Percentiles rank a stretch among this genome's conserved stretches.
phyloP scores from a whole-genome alignment of 2,888 invertebrate species.

The Cephus nigrinus region DNA sequence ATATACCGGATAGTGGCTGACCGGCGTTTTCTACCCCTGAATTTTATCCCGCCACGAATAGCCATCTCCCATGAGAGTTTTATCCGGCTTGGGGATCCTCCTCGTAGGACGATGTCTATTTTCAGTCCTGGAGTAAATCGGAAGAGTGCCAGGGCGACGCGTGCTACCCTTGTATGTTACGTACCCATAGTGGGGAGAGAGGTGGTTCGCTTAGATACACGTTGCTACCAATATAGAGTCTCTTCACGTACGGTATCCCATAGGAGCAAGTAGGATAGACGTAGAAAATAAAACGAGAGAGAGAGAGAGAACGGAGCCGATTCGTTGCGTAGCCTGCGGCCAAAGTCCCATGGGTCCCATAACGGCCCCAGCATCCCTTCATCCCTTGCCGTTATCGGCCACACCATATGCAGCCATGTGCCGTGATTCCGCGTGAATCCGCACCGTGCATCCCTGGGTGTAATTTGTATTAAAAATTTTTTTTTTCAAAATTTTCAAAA shows the following conservation, averaged over 20 bases:
- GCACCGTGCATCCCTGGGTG: not conserved
- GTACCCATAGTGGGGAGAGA: too few relatives aligned
- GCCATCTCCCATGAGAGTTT: constrained; percentile 38
- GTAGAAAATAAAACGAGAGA: not conserved
- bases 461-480: not conserved
- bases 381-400: constrained; percentile 43
- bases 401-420: constrained; percentile 43
- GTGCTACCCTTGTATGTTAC: not conserved
- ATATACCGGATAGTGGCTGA: constrained; percentile 39
- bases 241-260: too few relatives aligned
- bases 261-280: not conserved
- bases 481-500: not conserved
- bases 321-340: constrained; percentile 50
- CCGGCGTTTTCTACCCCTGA: constrained; percentile 35
- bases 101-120: constrained; percentile 23
- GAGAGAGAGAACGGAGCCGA: constrained; percentile 18
- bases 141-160: not conserved
- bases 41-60: constrained; percentile 30
- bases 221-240: too few relatives aligned
- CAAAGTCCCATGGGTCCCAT: constrained; percentile 60
- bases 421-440: constrained; percentile 5
- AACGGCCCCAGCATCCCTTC: constrained; percentile 47
- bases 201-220: too few relatives aligned
- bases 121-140: constrained; percentile 27
- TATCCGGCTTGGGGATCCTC: constrained; percentile 36